phyloP scores from a whole-genome alignment of 2,797 vertebrate genomes.

The Acanthornis magna region DNA sequence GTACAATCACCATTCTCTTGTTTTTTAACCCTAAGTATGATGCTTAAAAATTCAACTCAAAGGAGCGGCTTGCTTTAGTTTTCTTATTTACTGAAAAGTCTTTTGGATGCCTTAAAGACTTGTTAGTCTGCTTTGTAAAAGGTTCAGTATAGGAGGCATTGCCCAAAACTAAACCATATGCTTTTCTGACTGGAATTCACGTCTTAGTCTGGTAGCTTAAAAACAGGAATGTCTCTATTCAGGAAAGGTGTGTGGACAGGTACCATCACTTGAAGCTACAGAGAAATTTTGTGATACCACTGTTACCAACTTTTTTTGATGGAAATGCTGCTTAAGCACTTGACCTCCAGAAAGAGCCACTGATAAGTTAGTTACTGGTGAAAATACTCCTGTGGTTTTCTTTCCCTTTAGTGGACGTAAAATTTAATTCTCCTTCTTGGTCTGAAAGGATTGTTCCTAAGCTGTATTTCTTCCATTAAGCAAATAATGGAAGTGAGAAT shows the following conservation, averaged over 20 bases:
- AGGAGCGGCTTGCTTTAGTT: not conserved
- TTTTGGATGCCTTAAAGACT: not conserved
- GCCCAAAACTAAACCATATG: not conserved
- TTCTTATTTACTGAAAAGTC: not conserved
- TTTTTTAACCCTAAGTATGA: not conserved
- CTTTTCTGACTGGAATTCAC: not conserved
- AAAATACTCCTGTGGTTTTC: not conserved
- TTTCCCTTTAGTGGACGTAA: not conserved
- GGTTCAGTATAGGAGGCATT: accelerated
- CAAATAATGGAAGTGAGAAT: not conserved
- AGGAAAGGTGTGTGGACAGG: not conserved
- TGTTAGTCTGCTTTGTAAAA: not conserved
- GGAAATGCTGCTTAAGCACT: not conserved
- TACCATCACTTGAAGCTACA: accelerated
- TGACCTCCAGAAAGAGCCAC: not conserved
- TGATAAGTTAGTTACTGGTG: not conserved
- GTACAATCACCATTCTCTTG: not conserved
- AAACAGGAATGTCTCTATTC: not conserved
- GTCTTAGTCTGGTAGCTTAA: not conserved
- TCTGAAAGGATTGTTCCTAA: not conserved
- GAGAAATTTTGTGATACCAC: not conserved
- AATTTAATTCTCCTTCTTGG: accelerated
- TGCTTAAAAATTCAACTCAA: not conserved
- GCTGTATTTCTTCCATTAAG: not conserved
- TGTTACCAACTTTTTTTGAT: not conserved